These are phyloP conservation scores for Sycobia sp. DNA, from an alignment of 1,140 invertebrate genomes.

Conservation along the genomic window DNA sequence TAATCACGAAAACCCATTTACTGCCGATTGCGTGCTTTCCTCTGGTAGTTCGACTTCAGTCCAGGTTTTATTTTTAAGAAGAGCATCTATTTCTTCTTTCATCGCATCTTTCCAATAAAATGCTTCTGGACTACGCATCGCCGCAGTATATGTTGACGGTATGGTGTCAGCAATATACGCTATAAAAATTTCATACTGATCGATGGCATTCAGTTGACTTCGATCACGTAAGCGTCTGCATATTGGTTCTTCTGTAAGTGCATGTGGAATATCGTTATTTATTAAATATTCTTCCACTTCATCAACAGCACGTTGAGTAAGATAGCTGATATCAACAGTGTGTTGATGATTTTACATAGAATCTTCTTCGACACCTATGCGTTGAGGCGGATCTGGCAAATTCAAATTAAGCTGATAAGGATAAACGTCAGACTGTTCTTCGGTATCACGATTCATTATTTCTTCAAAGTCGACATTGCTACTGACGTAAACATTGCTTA, in stretches of 20 bases:
- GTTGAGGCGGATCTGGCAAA: too few relatives aligned
- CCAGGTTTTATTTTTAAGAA: conserved; percentile 44
- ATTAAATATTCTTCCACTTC: neutral
- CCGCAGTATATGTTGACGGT: conserved; percentile 3
- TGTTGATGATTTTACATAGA: too few relatives aligned
- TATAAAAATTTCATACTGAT: neutral
- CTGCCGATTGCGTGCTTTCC: conserved; percentile 1
- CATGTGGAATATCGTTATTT: neutral
- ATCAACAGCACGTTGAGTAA: neutral
- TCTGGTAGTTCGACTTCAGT: conserved; percentile 36
- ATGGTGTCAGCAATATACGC: neutral
- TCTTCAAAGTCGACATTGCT: too few relatives aligned
- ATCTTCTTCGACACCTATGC: too few relatives aligned
- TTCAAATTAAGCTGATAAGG: too few relatives aligned
- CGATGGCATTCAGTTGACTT: neutral
- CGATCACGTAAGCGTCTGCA: neutral
- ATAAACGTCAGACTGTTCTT: too few relatives aligned
- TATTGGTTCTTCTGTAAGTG: too few relatives aligned
- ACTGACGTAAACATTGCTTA: too few relatives aligned
- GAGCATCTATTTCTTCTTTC: conserved; percentile 44
- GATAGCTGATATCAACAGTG: too few relatives aligned
- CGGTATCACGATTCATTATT: too few relatives aligned
- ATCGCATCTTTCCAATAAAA: conserved; percentile 50
- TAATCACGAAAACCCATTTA: conserved; percentile 16
- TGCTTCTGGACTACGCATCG: conserved; percentile 26